A percentile compares a stretch with the other conserved stretches of the same genome.
Conservation (phyloP, 2,888 invertebrate species). For the Xestia sexstrigata region DNA sequence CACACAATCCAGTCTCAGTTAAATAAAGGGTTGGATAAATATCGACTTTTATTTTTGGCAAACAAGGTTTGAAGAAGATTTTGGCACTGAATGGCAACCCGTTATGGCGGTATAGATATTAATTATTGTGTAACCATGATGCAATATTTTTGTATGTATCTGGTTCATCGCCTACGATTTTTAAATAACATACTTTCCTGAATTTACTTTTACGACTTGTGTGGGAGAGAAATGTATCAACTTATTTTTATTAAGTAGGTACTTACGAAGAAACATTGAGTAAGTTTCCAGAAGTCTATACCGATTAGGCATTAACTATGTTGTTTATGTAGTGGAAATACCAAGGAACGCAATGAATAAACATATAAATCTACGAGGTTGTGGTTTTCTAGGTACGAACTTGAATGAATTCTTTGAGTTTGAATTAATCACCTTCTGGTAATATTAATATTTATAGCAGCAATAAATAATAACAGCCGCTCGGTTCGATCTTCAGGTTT, state of each 20-base stretch:
- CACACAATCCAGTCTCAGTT: slow-evolving; percentile 34
- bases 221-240: slow-evolving; percentile 20
- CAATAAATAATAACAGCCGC: neutral
- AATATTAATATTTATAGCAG: slow-evolving; percentile 24
- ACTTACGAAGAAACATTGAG: slow-evolving; percentile 2
- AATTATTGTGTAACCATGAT: slow-evolving; percentile 33
- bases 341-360: slow-evolving; percentile 17
- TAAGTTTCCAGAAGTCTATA: neutral
- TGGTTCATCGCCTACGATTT: slow-evolving; percentile 39
- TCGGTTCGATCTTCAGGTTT: neutral
- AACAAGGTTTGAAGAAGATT: slow-evolving; percentile 41
- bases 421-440: slow-evolving; percentile 38
- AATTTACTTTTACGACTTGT: slow-evolving; percentile 18
- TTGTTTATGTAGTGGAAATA: slow-evolving; percentile 26
- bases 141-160: slow-evolving; percentile 35
- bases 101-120: slow-evolving; percentile 48
- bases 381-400: slow-evolving; percentile 36
- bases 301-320: slow-evolving; percentile 15
- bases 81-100: slow-evolving; percentile 49
- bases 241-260: slow-evolving; percentile 8
- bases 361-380: slow-evolving; percentile 32
- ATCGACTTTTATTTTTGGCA: slow-evolving; percentile 57
- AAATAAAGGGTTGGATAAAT: slow-evolving; percentile 52
- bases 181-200: slow-evolving; percentile 26
- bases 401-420: slow-evolving; percentile 43